A percentile compares a stretch with the other conserved stretches of the same genome.
These are phyloP conservation scores for Hypomecis atomaria DNA, from an alignment of 2,888 invertebrate genomes.

Conservation along the genomic window DNA sequence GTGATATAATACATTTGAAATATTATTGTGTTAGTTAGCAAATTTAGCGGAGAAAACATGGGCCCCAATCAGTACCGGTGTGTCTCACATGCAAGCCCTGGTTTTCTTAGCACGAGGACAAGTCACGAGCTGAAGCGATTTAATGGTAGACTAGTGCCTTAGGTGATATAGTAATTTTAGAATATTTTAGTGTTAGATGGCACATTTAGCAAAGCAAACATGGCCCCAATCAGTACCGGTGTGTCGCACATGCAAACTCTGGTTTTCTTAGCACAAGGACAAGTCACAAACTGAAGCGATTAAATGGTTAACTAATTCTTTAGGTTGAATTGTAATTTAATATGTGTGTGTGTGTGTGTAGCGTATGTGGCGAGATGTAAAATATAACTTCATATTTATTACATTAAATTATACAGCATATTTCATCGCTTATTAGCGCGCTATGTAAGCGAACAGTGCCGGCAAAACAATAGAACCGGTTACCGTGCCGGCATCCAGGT, in stretches of 20 bases:
- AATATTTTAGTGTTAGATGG: background rate
- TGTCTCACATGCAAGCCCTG: slow-evolving; percentile 21
- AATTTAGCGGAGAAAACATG: slow-evolving; percentile 25
- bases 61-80: slow-evolving; percentile 26
- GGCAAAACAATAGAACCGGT: too few relatives aligned
- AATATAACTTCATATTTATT: too few relatives aligned
- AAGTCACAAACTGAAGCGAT: slow-evolving; percentile 11
- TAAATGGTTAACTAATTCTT: background rate
- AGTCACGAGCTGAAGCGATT: slow-evolving; percentile 13
- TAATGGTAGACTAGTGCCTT: background rate
- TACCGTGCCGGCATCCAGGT: too few relatives aligned
- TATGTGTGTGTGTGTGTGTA: too few relatives aligned
- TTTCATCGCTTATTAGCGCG: too few relatives aligned
- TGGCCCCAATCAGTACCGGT: slow-evolving; percentile 25
- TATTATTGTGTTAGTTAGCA: background rate
- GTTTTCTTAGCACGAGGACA: slow-evolving; percentile 4
- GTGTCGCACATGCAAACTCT: slow-evolving; percentile 20
- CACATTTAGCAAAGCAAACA: slow-evolving; percentile 23
- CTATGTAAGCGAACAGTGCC: too few relatives aligned
- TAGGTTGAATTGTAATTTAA: too few relatives aligned
- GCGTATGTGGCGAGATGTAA: too few relatives aligned
- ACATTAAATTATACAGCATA: too few relatives aligned
- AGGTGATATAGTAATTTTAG: too few relatives aligned
- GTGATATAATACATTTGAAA: too few relatives aligned
- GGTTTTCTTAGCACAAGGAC: slow-evolving; percentile 6